Evolutionary conservation across 2,888 invertebrate species (phyloP), one percentile per base, ranked within the genome.

Genomic region (Catonia carolina): DNA sequence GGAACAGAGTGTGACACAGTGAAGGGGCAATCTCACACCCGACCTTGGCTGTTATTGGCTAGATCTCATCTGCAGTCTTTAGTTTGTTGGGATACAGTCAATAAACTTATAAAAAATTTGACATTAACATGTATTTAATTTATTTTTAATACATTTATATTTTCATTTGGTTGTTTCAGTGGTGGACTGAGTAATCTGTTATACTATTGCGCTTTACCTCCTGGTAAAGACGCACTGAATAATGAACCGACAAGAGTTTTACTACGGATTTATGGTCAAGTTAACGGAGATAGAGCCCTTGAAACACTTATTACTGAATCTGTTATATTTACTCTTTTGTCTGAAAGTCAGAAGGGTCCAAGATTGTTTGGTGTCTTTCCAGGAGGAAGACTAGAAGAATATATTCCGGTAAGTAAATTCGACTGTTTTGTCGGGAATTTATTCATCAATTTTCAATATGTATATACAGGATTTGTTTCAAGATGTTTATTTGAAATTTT

Each of bases 161-260:
- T n/a, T n/a, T n/a, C n/a, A n/a, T n/a, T n/a, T n/a, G n/a, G n/a
- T 65, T 67, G 53, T 73, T 76, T 1, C 77, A 98, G 98, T 71
- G 98, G 98, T 12, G 99, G 98, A 1, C 78, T 99, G 56, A 95
- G 95, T 58, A 99, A 99, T 74, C 88, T 94, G 75, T 76, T 99
- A 51, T 99, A 96, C 78, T 87, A 92, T 71, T 89, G 96, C 61
- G 86, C 89, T 27, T 74, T 98, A 3, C 94, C 95, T 0, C 81
- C 82, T 20, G 77, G 77, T 55, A 71, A 76, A 2, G 69, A 77
- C 42, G 74, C 17, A 68, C 17, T 52, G 15, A 60, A 60, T 48
- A 56, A 59, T n/a, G 75, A 75, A 47, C 75, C 75, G 1, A 68
- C 70, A 20, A 81, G 94, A 79, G 93, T 97, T 1, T 77, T 98